phyloP scores from a whole-genome alignment of 1,140 invertebrate species.

The Temnothorax longispinosus region DNA sequence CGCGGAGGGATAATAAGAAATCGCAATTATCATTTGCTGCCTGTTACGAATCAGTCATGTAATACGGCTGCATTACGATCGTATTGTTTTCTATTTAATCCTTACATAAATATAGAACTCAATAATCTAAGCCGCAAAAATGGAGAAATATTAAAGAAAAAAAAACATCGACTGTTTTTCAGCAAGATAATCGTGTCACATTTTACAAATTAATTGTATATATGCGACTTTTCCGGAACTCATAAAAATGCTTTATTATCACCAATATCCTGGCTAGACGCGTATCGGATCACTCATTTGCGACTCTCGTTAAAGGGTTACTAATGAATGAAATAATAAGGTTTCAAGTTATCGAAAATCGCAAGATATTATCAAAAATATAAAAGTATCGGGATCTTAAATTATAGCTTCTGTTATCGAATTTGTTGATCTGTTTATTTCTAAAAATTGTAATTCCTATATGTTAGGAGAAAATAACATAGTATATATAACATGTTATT shows the following conservation, averaged over 20 bases:
- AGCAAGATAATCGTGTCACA: not conserved
- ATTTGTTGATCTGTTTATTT: slow-evolving; percentile 9
- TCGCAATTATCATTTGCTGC: not conserved
- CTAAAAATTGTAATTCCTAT: not conserved
- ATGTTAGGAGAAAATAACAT: not conserved
- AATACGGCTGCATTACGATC: not conserved
- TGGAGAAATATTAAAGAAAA: not conserved
- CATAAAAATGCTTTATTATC: too few relatives aligned
- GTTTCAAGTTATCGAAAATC: not conserved
- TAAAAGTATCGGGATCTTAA: not conserved
- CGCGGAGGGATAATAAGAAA: not conserved
- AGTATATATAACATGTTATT: not conserved
- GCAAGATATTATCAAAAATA: not conserved
- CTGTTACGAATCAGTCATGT: not conserved
- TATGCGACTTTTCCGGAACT: too few relatives aligned
- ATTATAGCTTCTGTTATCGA: not conserved
- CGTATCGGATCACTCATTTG: too few relatives aligned
- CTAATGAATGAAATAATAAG: not conserved
- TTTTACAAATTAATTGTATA: not conserved
- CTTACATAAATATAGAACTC: not conserved
- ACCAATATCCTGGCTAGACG: too few relatives aligned
- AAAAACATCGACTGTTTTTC: not conserved
- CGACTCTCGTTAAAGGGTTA: not conserved
- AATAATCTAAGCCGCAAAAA: not conserved
- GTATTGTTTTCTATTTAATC: not conserved